Percentiles rank a stretch among this genome's conserved stretches.
Conservation (phyloP, 2,888 invertebrate species). For the Achlya flavicornis region DNA sequence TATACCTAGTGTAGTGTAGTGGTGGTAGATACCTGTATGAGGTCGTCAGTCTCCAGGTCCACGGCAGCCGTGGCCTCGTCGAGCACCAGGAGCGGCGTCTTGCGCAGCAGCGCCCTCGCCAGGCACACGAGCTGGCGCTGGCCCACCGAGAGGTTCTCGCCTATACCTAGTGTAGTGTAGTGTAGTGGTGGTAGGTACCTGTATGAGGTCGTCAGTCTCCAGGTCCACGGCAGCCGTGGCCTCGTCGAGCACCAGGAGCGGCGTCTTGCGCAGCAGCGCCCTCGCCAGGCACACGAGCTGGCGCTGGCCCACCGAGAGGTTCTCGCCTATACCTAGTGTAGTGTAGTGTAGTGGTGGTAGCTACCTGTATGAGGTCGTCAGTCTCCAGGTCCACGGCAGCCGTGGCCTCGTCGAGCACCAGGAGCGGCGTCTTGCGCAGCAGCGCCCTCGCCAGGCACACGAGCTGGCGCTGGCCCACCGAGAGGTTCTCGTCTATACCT, state of each 20-base stretch:
- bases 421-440: constrained; percentile 92
- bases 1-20: neutral
- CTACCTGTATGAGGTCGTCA: constrained; percentile 92
- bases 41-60: constrained; percentile 95
- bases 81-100: constrained; percentile 92
- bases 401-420: constrained; percentile 94
- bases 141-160: constrained; percentile 95
- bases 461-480: constrained; percentile 95
- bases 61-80: constrained; percentile 97
- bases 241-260: too few species aligned
- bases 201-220: too few species aligned
- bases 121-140: constrained; percentile 95
- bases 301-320: too few species aligned
- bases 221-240: too few species aligned
- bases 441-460: constrained; percentile 94
- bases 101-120: constrained; percentile 92
- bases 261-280: too few species aligned
- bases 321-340: neutral
- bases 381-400: constrained; percentile 96
- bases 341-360: neutral
- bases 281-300: too few species aligned
- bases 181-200: constrained; percentile 62
- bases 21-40: constrained; percentile 86
- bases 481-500: constrained; percentile 92
- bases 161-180: constrained; percentile 56